Percentiles rank a stretch among this genome's conserved stretches.
Conservation (phyloP, 2,888 invertebrate species). For the Philopedon plagiatum region DNA sequence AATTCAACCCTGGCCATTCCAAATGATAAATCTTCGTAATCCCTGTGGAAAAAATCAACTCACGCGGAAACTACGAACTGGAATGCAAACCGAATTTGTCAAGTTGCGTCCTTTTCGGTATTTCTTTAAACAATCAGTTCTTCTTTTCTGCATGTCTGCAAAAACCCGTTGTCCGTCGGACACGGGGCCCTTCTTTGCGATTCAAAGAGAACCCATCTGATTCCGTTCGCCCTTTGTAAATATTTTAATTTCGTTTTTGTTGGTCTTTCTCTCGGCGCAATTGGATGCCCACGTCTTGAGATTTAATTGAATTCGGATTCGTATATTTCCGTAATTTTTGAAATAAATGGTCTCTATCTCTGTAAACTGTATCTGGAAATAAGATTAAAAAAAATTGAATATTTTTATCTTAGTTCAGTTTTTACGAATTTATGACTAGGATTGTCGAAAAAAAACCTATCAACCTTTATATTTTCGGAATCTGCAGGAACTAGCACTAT, state of each 20-base stretch:
- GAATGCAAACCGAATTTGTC: conserved; percentile 69
- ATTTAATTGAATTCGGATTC: conserved; percentile 40
- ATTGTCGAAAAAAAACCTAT: too few relatives aligned
- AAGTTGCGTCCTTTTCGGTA: conserved; percentile 63
- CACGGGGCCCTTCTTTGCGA: conserved; percentile 42
- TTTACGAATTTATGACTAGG: too few relatives aligned
- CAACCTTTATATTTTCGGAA: too few relatives aligned
- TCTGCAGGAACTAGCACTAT: too few relatives aligned
- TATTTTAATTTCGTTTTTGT: conserved; percentile 60
- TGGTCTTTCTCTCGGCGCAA: conserved; percentile 49
- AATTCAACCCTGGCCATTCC: conserved; percentile 38
- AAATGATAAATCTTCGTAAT: conserved; percentile 53
- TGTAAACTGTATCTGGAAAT: neutral
- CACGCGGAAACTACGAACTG: conserved; percentile 65
- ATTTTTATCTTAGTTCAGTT: neutral
- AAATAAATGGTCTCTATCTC: neutral
- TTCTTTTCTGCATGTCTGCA: conserved; percentile 58
- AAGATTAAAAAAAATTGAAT: too few relatives aligned
- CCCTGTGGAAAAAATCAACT: conserved; percentile 53
- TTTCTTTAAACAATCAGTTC: conserved; percentile 63
- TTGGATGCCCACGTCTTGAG: conserved; percentile 34
- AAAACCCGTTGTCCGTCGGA: conserved; percentile 49
- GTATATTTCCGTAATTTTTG: neutral
- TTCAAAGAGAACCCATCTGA: conserved; percentile 52
- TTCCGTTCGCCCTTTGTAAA: conserved; percentile 59